A percentile compares a stretch with the other conserved stretches of the same genome.
phyloP scores from a whole-genome alignment of 2,797 vertebrate species.

The Fistularia tabacaria region DNA sequence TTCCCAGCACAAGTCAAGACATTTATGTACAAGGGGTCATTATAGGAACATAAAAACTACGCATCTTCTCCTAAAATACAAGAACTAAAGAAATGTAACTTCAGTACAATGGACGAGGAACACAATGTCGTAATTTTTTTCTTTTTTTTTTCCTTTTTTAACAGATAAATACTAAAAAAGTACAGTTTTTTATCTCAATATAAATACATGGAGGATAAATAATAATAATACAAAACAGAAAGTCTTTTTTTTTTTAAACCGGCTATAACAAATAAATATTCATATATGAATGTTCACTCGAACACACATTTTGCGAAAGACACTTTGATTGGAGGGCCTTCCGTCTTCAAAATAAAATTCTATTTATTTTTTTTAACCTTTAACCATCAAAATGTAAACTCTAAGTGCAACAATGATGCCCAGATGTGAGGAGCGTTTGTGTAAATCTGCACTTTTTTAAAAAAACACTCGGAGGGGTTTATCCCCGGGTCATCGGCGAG shows the following conservation, averaged over 20 bases:
- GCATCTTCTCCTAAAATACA: constrained; percentile 90
- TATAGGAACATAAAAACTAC: constrained; percentile 89
- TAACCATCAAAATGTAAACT: constrained; percentile 99
- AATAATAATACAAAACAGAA: constrained; percentile 85
- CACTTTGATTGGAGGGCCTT: constrained; percentile 82
- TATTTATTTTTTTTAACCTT: constrained; percentile 63
- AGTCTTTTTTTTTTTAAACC: constrained; percentile 80
- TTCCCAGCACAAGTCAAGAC: constrained; percentile 91
- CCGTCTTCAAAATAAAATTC: constrained; percentile 83
- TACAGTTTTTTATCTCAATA: constrained; percentile 88
- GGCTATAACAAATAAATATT: constrained; percentile 99
- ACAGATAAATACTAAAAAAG: constrained; percentile 98
- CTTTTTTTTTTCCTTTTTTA: constrained; percentile 76
- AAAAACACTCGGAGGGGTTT: constrained; percentile 23
- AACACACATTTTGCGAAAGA: constrained; percentile 89
- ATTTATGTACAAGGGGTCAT: constrained; percentile 87
- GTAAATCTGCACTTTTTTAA: constrained; percentile 68
- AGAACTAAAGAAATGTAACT: constrained; percentile 87
- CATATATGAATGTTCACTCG: constrained; percentile 98
- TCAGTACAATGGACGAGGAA: constrained; percentile 91
- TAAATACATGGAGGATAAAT: constrained; percentile 99
- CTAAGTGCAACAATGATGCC: constrained; percentile 98
- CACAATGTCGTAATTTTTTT: constrained; percentile 82
- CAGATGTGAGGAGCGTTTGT: constrained; percentile 76
- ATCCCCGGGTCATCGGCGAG: constrained; percentile 23